phyloP scores from a whole-genome alignment of 2,888 invertebrate genomes.

The Agrotis ipsilon region DNA sequence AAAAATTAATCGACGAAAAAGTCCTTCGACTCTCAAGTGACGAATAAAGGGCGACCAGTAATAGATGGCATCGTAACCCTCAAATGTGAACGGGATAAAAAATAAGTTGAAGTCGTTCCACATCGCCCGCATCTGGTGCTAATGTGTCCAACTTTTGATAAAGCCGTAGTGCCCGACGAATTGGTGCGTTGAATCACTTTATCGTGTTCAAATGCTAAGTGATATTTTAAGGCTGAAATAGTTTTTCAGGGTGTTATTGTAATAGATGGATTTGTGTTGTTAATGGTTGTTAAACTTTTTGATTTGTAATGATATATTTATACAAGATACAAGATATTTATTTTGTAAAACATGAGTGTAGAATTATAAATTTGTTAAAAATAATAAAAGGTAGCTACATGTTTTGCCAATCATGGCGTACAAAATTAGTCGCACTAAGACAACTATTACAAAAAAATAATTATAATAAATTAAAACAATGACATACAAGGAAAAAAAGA shows the following conservation, averaged over 20 bases:
- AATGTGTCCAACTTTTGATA: constrained; percentile 84
- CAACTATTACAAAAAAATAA: too few relatives aligned
- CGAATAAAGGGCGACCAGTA: constrained; percentile 60
- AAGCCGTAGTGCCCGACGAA: constrained; percentile 77
- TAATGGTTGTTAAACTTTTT: background rate
- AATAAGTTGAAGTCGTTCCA: constrained; percentile 74
- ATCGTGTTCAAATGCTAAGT: constrained; percentile 72
- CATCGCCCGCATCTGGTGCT: constrained; percentile 77
- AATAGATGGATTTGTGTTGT: background rate
- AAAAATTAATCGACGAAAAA: constrained; percentile 38
- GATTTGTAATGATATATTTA: too few relatives aligned
- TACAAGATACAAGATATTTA: too few relatives aligned
- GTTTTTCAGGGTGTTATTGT: constrained; percentile 13
- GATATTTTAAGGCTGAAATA: constrained; percentile 57
- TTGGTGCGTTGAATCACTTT: constrained; percentile 76
- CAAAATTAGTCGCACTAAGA: too few relatives aligned
- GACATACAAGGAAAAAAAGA: too few relatives aligned
- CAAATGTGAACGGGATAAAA: constrained; percentile 69
- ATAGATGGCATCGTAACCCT: constrained; percentile 69
- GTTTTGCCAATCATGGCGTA: too few relatives aligned
- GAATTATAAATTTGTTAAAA: too few relatives aligned
- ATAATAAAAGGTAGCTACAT: too few relatives aligned
- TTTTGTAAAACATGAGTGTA: too few relatives aligned
- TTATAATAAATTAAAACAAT: too few relatives aligned
- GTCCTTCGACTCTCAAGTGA: constrained; percentile 23